Base-by-base conservation (phyloP, 92 coral and sea anemone genomes). In the Porites evermanni region DNA sequence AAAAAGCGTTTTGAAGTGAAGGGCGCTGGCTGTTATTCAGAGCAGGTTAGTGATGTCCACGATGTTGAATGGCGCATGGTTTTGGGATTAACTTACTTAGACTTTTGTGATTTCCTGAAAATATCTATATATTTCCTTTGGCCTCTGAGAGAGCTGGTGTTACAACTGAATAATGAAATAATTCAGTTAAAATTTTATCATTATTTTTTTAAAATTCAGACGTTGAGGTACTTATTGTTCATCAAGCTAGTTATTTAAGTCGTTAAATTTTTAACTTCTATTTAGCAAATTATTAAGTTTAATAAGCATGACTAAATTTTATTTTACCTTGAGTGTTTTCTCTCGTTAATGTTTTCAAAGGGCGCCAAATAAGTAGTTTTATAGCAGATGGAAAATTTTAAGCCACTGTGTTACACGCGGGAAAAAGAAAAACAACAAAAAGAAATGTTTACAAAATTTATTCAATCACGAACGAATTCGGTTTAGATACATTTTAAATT, bases 81-180 rank as follows among this genome's bases (percentile, higher is more conserved):
- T 64, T 63, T 3, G 29, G 52, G 10, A 64, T 53, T 53, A 53
- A 79, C 83, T 79, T 79, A 79, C 83, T 79, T 52, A 64, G 72
- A 50, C 23, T 64, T 64, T 47, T 20, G 72, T 14, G 72, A 50
- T 70, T 21, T 66, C 83, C 69, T 66, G 83, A 79, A 65, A 79
- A 79, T 79, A 44, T 72, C 72, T 23, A 56, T 59, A 65, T 76
- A 76, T 53, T 76, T 76, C 67, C 64, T 54, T 17, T 44, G 83
- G 71, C 83, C 53, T 79, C 83, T 66, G 72, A 72, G 4, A 64
- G 83, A 66, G 21, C 83, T 65, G 71, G 44, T 64, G 72, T 79
- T 79, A 79, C 59, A 64, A 78, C 82, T 78, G 82, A 20, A 38
- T 78, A 64, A 79, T 66, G 29, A 66, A 64, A 79, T 52, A 50